Percentiles rank a stretch among this genome's conserved stretches.
Conservation (phyloP, 2,888 invertebrate species). For the Ichneumon xanthorius region DNA sequence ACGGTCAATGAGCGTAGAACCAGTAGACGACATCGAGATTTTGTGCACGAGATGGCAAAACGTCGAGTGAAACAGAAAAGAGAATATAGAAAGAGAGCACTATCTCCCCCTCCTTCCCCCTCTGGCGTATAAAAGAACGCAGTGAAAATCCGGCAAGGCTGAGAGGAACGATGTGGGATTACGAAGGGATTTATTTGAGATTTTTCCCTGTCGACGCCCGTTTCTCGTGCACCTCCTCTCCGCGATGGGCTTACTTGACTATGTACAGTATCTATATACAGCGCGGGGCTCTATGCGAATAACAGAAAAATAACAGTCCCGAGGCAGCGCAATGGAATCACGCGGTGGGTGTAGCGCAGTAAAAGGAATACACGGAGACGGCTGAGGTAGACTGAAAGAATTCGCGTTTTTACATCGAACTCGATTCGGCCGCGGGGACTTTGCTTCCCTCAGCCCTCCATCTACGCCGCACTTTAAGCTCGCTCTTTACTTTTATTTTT, state of each 20-base stretch:
- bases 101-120: constrained; percentile 31
- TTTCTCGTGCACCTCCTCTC: constrained; percentile 41
- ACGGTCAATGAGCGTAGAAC: constrained; percentile 73
- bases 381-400: not conserved
- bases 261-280: constrained; percentile 68
- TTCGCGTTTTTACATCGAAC: constrained; percentile 11
- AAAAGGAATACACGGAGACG: constrained; percentile 27
- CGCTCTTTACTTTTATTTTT: constrained; percentile 23
- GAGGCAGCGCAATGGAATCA: constrained; percentile 62
- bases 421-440: constrained; percentile 35
- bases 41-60: constrained; percentile 60
- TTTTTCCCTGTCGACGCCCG: constrained; percentile 75
- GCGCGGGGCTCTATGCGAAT: constrained; percentile 77
- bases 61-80: constrained; percentile 63
- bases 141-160: constrained; percentile 81
- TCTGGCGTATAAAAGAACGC: constrained; percentile 78
- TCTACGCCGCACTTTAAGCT: constrained; percentile 27
- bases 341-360: constrained; percentile 29
- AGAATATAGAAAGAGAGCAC: constrained; percentile 47
- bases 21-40: constrained; percentile 68
- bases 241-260: constrained; percentile 46
- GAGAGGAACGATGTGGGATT: constrained; percentile 83
- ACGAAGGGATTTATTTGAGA: constrained; percentile 84
- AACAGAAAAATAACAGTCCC: constrained; percentile 73
- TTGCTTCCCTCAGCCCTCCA: constrained; percentile 34